These are phyloP conservation scores for Cetoscarus ocellatus DNA, from an alignment of 2,797 vertebrate species.

Conservation along the genomic window DNA sequence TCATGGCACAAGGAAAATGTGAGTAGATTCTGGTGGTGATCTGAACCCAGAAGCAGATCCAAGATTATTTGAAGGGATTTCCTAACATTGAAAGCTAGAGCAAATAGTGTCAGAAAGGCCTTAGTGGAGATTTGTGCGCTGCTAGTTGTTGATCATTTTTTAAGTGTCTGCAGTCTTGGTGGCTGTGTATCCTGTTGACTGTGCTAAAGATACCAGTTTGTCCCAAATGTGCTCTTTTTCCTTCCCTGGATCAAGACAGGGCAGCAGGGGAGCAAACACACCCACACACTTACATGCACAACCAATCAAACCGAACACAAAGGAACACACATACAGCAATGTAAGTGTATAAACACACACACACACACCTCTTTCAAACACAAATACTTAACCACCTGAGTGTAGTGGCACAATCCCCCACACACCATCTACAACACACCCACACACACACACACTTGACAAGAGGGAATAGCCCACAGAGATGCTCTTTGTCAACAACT, in stretches of 20 bases:
- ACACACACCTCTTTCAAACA: slow-evolving; percentile 30
- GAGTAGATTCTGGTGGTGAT: too few species aligned
- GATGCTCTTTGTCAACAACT: slow-evolving; percentile 84
- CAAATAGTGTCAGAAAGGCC: too few species aligned
- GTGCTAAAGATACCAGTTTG: slow-evolving; percentile 56
- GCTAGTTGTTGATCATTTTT: not conserved
- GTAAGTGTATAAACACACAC: slow-evolving; percentile 40
- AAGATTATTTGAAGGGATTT: too few species aligned
- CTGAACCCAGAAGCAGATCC: too few species aligned
- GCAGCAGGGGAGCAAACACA: slow-evolving; percentile 40
- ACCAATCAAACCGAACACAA: not conserved
- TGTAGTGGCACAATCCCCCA: slow-evolving; percentile 42
- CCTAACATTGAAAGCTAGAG: too few species aligned
- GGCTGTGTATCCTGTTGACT: slow-evolving; percentile 66
- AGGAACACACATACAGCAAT: slow-evolving; percentile 16
- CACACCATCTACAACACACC: slow-evolving; percentile 13
- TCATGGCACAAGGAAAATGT: too few species aligned
- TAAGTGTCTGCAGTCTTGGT: slow-evolving; percentile 23
- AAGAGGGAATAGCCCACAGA: slow-evolving; percentile 69
- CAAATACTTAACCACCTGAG: slow-evolving; percentile 59
- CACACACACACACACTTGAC: slow-evolving; percentile 39
- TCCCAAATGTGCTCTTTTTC: slow-evolving; percentile 51
- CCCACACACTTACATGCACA: slow-evolving; percentile 13
- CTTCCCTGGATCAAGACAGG: slow-evolving; percentile 49
- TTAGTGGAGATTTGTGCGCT: too few species aligned